Evolutionary conservation across 2,797 vertebrate species (phyloP).

Genomic region (Propithecus perrieri): DNA sequence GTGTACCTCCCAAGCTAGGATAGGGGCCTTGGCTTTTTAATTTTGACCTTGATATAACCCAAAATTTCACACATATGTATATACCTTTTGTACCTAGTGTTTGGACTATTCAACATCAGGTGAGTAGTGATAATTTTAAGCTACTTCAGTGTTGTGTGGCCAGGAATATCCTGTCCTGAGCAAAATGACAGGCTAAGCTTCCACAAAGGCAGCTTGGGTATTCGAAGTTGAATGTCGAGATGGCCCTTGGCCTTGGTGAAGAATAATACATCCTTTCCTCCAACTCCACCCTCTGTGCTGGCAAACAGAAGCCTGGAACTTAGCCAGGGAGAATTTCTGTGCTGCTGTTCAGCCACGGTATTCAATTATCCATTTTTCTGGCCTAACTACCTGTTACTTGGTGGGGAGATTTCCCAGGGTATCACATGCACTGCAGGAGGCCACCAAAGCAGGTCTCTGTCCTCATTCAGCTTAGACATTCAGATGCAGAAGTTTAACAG

Average conservation of each 20-base stretch:
- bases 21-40: not conserved
- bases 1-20: not conserved
- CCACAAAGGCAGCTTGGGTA: not conserved
- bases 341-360: not conserved
- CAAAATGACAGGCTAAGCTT: not conserved
- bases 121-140: not conserved
- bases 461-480: not conserved
- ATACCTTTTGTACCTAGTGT: not conserved
- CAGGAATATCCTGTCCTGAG: not conserved
- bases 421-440: not conserved
- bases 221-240: not conserved
- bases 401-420: not conserved
- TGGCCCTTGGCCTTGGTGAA: not conserved
- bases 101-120: not conserved
- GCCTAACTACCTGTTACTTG: not conserved
- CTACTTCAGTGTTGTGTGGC: not conserved
- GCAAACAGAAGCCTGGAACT: not conserved
- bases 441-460: not conserved
- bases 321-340: not conserved
- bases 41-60: not conserved
- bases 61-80: not conserved
- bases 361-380: not conserved
- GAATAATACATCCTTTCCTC: not conserved
- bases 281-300: not conserved
- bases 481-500: not conserved